Evolutionary conservation across 2,888 invertebrate species (phyloP).

Genomic region (Drosophila cracens): DNA sequence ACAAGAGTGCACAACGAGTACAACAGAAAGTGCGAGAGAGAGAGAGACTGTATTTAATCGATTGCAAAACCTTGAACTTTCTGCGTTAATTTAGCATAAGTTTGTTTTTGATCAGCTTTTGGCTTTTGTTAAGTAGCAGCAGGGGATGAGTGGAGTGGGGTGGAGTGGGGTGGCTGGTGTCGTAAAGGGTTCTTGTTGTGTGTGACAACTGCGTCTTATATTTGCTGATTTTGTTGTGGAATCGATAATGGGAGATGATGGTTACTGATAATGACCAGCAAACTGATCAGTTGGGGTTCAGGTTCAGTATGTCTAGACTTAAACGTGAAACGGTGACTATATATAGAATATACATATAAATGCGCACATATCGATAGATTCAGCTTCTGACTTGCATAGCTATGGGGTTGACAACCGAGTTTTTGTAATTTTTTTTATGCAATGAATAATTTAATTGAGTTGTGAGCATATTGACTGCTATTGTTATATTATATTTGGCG

Average conservation of each 20-base stretch:
- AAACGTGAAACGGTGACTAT: constrained; percentile 5
- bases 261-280: constrained; percentile 13
- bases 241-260: constrained; percentile 8
- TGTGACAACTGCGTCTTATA: constrained; percentile 48
- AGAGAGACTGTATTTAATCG: constrained; percentile 33
- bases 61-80: constrained; percentile 58
- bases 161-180: neutral
- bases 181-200: constrained; percentile 2
- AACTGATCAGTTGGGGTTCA: constrained; percentile 16
- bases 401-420: neutral
- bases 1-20: neutral
- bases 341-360: constrained; percentile 1
- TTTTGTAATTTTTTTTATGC: neutral
- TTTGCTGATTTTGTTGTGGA: constrained; percentile 9
- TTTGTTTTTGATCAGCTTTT: constrained; percentile 19
- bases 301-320: constrained; percentile 3
- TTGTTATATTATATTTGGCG: neutral
- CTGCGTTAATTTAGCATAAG: constrained; percentile 35
- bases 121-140: neutral
- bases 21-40: neutral
- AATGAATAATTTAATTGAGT: neutral
- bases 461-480: neutral
- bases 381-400: neutral
- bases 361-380: neutral
- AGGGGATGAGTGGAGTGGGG: neutral